These are phyloP conservation scores for Labeo catla DNA, from an alignment of 2,113 vertebrate genomes.

Conservation along the genomic window DNA sequence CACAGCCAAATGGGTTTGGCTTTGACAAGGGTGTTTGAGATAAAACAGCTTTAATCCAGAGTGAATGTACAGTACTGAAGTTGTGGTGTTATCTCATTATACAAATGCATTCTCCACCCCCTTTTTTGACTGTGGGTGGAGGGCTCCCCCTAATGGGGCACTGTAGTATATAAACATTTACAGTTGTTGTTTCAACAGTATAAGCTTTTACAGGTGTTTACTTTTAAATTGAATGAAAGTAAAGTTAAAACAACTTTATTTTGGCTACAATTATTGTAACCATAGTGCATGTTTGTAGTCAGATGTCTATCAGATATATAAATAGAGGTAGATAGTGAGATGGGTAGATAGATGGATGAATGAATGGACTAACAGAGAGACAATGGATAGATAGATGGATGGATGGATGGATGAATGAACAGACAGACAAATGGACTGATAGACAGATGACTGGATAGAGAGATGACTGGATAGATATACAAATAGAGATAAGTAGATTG, in stretches of 20 bases:
- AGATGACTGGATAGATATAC: too few relatives aligned
- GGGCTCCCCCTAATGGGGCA: slow-evolving; percentile 8
- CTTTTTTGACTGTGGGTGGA: neutral
- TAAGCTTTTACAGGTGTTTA: neutral
- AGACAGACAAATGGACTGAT: too few relatives aligned
- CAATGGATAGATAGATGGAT: too few relatives aligned
- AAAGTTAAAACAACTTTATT: neutral
- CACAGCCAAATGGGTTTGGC: neutral
- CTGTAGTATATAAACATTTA: neutral
- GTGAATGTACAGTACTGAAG: neutral
- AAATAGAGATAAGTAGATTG: too few relatives aligned
- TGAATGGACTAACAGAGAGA: too few relatives aligned
- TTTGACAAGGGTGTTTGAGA: slow-evolving; percentile 8
- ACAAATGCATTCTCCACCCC: neutral
- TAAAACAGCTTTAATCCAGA: neutral
- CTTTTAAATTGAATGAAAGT: too few relatives aligned
- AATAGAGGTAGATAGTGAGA: too few relatives aligned
- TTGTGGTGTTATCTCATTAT: neutral
- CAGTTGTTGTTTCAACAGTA: neutral
- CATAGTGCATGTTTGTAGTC: neutral
- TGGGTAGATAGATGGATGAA: too few relatives aligned
- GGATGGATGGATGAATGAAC: too few relatives aligned
- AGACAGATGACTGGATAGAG: too few relatives aligned
- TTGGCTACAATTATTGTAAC: neutral
- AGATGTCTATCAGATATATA: too few relatives aligned